phyloP scores from a whole-genome alignment of 2,888 invertebrate genomes.

The Drosophila algonquin region DNA sequence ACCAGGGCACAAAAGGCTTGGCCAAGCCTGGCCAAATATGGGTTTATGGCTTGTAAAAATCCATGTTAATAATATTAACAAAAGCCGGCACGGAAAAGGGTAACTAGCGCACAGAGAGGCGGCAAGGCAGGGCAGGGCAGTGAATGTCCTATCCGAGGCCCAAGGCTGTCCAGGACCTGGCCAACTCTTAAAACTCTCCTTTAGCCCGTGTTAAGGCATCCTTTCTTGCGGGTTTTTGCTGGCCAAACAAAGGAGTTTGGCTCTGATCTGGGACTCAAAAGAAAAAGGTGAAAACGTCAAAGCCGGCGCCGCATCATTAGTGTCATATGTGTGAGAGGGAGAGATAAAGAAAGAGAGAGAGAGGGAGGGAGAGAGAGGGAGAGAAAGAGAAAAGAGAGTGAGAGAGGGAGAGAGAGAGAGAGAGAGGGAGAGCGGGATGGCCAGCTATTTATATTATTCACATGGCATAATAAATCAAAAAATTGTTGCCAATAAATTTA shows the following conservation, averaged over 20 bases:
- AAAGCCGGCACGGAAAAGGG: constrained; percentile 61
- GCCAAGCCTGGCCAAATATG: constrained; percentile 62
- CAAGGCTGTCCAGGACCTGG: constrained; percentile 46
- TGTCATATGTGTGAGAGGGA: constrained; percentile 55
- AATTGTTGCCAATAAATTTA: constrained; percentile 74
- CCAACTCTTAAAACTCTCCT: constrained; percentile 26
- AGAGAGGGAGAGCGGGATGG: constrained; percentile 12
- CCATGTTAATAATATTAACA: constrained; percentile 78
- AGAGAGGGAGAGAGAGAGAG: constrained; percentile 1
- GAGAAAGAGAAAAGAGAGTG: no score
- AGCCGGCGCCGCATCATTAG: constrained; percentile 62
- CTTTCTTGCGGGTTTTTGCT: constrained; percentile 15
- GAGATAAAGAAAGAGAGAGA: not conserved
- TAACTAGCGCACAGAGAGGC: constrained; percentile 51
- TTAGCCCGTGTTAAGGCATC: constrained; percentile 11
- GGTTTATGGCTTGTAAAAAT: constrained; percentile 79
- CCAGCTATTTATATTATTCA: constrained; percentile 70
- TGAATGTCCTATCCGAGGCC: constrained; percentile 46
- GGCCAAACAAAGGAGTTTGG: constrained; percentile 9
- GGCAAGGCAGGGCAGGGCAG: constrained; percentile 1
- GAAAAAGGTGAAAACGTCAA: constrained; percentile 48
- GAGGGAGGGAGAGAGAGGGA: not conserved
- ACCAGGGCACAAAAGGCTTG: constrained; percentile 65
- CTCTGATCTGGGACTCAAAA: constrained; percentile 21
- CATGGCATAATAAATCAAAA: constrained; percentile 75